Conservation (phyloP, 2,797 vertebrate genomes). For the Oryzias dopingdopingensis region DNA sequence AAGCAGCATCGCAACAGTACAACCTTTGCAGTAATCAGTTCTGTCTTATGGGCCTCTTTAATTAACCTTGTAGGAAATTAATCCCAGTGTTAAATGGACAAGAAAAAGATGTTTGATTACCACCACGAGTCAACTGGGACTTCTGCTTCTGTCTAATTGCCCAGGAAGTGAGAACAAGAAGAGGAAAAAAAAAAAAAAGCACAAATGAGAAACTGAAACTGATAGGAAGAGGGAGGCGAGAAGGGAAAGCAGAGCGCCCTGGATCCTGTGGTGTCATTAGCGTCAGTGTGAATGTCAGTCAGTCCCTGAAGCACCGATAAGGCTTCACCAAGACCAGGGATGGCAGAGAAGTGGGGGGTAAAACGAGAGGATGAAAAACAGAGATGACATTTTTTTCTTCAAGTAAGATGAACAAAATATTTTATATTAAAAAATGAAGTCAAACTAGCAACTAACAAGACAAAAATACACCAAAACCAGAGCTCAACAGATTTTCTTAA, state of each 20-base stretch:
- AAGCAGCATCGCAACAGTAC: conserved; percentile 59
- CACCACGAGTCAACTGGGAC: conserved; percentile 74
- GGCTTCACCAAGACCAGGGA: conserved; percentile 26
- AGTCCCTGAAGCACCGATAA: conserved; percentile 70
- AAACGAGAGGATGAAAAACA: conserved; percentile 2
- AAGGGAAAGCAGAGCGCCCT: conserved; percentile 36
- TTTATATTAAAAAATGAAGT: neutral
- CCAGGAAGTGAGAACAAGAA: conserved; percentile 72
- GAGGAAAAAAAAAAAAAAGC: conserved; percentile 35
- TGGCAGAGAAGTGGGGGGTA: conserved; percentile 19
- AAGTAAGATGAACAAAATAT: conserved; percentile 20
- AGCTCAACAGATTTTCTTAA: no score
- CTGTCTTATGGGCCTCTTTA: conserved; percentile 81
- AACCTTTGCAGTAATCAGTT: conserved; percentile 82
- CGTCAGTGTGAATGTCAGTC: conserved; percentile 68
- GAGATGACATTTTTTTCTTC: conserved; percentile 25
- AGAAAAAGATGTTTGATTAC: conserved; percentile 84
- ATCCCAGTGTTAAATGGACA: conserved; percentile 82
- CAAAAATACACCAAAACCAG: no score
- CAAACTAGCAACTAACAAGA: no score
- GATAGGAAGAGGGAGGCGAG: conserved; percentile 47
- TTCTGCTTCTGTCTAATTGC: conserved; percentile 76
- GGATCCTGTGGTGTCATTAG: conserved; percentile 66
- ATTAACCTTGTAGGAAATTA: conserved; percentile 85
- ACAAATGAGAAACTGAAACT: conserved; percentile 56